Evolutionary conservation across 2,797 vertebrate genomes (phyloP).

Genomic region (Salarias fasciatus): DNA sequence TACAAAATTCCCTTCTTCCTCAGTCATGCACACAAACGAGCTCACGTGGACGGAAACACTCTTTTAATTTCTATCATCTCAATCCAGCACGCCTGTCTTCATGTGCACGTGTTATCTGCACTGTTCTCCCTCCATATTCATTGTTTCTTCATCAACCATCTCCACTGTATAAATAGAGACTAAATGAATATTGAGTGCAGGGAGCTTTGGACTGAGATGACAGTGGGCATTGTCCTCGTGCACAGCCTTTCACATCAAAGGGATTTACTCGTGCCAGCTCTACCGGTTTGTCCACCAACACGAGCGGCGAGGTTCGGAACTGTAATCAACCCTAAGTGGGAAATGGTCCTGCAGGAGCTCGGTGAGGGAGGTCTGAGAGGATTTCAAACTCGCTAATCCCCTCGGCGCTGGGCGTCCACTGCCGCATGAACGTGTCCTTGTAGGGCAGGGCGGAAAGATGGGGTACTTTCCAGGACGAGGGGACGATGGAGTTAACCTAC

Average conservation of each 20-base stretch:
- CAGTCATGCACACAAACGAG: too few species aligned
- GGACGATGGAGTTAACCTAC: constrained; percentile 6
- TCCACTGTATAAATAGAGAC: constrained; percentile 9
- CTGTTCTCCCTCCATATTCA: constrained; percentile 10
- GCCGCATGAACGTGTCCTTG: constrained; percentile 17
- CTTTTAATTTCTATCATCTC: background rate
- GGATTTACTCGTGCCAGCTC: constrained; percentile 20
- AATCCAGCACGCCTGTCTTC: background rate
- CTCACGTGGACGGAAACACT: background rate
- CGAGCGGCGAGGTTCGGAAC: constrained; percentile 16
- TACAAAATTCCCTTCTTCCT: too few species aligned
- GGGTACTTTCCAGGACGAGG: constrained; percentile 37
- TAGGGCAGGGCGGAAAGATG: constrained; percentile 29
- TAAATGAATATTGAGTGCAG: constrained; percentile 21
- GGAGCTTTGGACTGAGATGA: constrained; percentile 8
- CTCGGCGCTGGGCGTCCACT: background rate
- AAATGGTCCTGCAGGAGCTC: too few species aligned
- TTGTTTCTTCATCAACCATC: constrained; percentile 5
- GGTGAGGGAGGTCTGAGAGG: background rate
- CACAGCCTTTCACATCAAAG: constrained; percentile 27
- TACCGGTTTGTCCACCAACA: constrained; percentile 4
- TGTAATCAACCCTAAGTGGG: constrained; percentile 38
- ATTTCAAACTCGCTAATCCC: constrained; percentile 31
- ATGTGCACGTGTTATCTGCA: background rate
- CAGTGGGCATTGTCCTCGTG: background rate